Base-by-base conservation (phyloP, 1,140 invertebrate species). In the Trissolcus basalis region DNA sequence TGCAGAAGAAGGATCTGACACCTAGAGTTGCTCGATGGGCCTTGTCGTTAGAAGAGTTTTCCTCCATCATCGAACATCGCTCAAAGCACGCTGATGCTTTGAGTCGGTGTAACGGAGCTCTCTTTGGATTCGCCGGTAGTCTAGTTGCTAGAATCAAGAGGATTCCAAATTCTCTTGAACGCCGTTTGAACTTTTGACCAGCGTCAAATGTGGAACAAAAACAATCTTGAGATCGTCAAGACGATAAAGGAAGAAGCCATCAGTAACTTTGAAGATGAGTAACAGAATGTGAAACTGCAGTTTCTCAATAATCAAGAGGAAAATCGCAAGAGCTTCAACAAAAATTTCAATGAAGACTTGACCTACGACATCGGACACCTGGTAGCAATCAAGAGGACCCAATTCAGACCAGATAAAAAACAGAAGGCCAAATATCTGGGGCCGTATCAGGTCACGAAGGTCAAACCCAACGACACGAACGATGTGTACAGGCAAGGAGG, bases 11-110 rank as follows among this genome's bases (percentile, higher is more conserved):
- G 7, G 50, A 53, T 8, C 33, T 53, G 11, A 4, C 12, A 8
- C 33, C 50, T 10, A 53, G 33, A 53, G 14, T 39, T 11, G 32
- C 33, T 53, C 7, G 50, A 39, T 53, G 50, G 50, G 50, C 50
- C 1, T 32, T 39, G 12, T 53, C 10, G 10, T 12, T 14, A 8
- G 50, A 53, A 12, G 50, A 53, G n/a, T 16, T 27, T 16, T 15
- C 8, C 2, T 39, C 35, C 11, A 39, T 13, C 16, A 36, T 53
- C 6, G 12, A 53, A 9, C 50, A 53, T 39, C 50, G 50, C 10
- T n/a, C 32, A 36, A 53, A 16, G 7, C 50, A 53, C 16, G 33
- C 33, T 1, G 50, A 53, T 15, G 50, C 50, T 7, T 16, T 53
- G 8, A 53, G 50, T 11, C 12, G 50, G 4, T 53, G 50, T 53